Percentiles rank a stretch among this genome's conserved stretches.
Conservation (phyloP, 2,113 vertebrate species). For the Tenrec ecaudatus region DNA sequence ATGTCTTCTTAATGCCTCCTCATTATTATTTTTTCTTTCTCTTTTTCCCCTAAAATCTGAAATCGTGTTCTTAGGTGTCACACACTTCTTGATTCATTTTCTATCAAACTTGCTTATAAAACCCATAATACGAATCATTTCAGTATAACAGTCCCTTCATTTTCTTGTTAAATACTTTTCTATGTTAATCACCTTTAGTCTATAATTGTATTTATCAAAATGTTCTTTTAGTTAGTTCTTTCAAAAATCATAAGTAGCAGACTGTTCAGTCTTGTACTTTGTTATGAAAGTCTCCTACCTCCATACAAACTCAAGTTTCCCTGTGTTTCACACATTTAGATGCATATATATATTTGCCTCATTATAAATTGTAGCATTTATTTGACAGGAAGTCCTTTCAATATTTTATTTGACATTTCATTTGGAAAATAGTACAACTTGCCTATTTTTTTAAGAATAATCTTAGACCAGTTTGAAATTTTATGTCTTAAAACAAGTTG, state of each 20-base stretch:
- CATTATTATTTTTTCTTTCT: neutral
- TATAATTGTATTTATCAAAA: slow-evolving; percentile 54
- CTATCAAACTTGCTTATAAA: neutral
- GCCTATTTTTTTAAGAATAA: slow-evolving; percentile 40
- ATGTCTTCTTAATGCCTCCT: neutral
- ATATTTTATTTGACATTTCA: slow-evolving; percentile 59
- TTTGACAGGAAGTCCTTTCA: slow-evolving; percentile 27
- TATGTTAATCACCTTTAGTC: slow-evolving; percentile 28
- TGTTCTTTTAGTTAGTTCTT: slow-evolving; percentile 56
- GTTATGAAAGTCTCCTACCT: slow-evolving; percentile 59
- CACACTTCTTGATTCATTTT: slow-evolving; percentile 1
- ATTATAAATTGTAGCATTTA: slow-evolving; percentile 38
- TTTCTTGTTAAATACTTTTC: slow-evolving; percentile 45
- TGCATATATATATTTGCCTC: neutral
- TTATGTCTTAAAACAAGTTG: slow-evolving; percentile 31
- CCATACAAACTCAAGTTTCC: slow-evolving; percentile 55
- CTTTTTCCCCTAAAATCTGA: neutral
- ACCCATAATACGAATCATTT: neutral
- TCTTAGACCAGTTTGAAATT: neutral
- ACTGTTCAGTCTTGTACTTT: slow-evolving; percentile 49
- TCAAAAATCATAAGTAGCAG: slow-evolving; percentile 36
- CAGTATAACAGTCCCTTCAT: neutral
- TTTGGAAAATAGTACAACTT: neutral
- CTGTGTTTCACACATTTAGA: slow-evolving; percentile 28
- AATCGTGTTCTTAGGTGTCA: neutral